A percentile compares a stretch with the other conserved stretches of the same genome.
Conservation (phyloP, 2,113 vertebrate genomes). For the Rhinoderma darwinii region DNA sequence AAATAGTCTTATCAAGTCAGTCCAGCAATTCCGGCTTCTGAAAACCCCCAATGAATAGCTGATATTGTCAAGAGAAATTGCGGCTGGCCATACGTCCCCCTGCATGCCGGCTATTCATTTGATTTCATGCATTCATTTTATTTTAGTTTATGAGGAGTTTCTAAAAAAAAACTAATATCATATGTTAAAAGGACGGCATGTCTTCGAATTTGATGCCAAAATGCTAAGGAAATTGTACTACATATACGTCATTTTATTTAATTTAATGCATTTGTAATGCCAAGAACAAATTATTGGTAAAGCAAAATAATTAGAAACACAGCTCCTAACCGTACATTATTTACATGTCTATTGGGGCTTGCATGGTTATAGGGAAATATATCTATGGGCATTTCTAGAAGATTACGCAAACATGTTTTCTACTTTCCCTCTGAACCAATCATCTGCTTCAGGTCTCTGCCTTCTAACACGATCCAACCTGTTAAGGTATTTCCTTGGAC, state of each 20-base stretch:
- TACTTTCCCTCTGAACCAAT: constrained; percentile 27
- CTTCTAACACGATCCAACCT: constrained; percentile 17
- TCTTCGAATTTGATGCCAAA: too few species aligned
- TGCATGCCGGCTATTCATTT: too few species aligned
- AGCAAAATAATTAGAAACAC: not conserved
- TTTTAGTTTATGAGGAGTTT: too few species aligned
- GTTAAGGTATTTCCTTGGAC: constrained; percentile 50
- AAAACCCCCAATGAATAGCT: too few species aligned
- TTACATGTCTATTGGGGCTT: not conserved
- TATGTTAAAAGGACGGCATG: too few species aligned
- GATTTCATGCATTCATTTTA: too few species aligned
- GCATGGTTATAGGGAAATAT: not conserved
- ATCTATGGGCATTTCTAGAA: not conserved
- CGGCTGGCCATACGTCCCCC: too few species aligned
- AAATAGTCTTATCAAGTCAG: too few species aligned
- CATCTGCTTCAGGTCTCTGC: not conserved
- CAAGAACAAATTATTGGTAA: not conserved
- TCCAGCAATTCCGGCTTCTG: too few species aligned
- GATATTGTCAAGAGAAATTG: too few species aligned
- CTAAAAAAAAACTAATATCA: too few species aligned
- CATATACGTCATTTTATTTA: not conserved
- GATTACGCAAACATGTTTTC: constrained; percentile 9
- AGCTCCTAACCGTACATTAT: not conserved
- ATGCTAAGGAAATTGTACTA: not conserved
- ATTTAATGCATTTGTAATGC: not conserved